Conservation (phyloP, 2,888 invertebrate genomes). For the Platerodrilus igneus region DNA sequence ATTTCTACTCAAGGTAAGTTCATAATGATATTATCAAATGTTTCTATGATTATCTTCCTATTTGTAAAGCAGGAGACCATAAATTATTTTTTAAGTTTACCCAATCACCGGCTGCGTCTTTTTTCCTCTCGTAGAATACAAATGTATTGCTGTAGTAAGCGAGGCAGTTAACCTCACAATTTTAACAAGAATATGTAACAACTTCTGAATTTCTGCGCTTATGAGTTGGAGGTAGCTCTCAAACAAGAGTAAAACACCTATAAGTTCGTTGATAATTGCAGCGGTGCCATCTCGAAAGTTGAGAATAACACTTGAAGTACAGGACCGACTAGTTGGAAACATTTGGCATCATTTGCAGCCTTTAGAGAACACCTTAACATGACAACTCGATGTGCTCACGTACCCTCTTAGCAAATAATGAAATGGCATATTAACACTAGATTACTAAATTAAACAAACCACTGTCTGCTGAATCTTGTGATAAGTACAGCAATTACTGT, state of each 20-base stretch:
- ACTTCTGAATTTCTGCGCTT: too few relatives aligned
- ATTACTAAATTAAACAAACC: slow-evolving; percentile 45
- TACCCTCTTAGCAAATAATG: slow-evolving; percentile 39
- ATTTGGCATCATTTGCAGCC: slow-evolving; percentile 26
- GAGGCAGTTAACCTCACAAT: too few relatives aligned
- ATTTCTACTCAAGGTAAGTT: too few relatives aligned
- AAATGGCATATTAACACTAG: slow-evolving; percentile 36
- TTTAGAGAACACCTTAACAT: slow-evolving; percentile 30
- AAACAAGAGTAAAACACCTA: slow-evolving; percentile 9
- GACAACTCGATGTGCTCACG: slow-evolving; percentile 33
- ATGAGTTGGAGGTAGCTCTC: too few relatives aligned
- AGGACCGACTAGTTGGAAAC: slow-evolving; percentile 25
- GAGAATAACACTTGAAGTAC: slow-evolving; percentile 24
- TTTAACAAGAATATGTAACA: too few relatives aligned
- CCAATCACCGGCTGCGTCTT: too few relatives aligned
- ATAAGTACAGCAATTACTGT: slow-evolving; percentile 38
- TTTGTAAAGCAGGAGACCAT: too few relatives aligned
- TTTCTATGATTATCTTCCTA: too few relatives aligned
- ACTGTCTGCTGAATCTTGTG: slow-evolving; percentile 35
- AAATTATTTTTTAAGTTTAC: too few relatives aligned
- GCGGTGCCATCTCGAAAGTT: slow-evolving; percentile 30
- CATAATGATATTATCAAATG: too few relatives aligned
- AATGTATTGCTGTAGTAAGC: too few relatives aligned
- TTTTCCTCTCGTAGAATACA: too few relatives aligned
- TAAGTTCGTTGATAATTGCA: slow-evolving; percentile 29